Evolutionary conservation across 1,140 invertebrate species (phyloP).

Genomic region (Drosophila bifasciata): DNA sequence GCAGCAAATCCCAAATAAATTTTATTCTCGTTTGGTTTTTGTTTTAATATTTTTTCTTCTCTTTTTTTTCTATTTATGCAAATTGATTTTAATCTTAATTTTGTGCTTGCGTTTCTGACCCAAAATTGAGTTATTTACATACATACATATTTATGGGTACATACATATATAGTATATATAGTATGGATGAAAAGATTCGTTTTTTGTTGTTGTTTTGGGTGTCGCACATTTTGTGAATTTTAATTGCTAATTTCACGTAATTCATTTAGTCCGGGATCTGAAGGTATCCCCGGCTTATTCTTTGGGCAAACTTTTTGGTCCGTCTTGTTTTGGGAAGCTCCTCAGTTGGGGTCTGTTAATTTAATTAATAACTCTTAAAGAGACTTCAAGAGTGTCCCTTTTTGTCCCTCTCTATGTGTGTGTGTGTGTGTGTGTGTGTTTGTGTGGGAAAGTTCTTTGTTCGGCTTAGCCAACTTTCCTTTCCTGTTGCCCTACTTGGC

Average conservation of each 20-base stretch:
- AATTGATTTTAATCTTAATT: constrained; percentile 79
- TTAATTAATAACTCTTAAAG: constrained; percentile 46
- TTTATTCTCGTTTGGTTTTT: constrained; percentile 9
- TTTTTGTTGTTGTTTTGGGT: constrained; percentile 5
- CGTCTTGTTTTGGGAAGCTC: not conserved
- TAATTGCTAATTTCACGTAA: constrained; percentile 64
- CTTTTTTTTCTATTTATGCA: constrained; percentile 66
- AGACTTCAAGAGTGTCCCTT: constrained; percentile 33
- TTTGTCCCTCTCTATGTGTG: constrained; percentile 1
- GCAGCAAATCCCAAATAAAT: constrained; percentile 21
- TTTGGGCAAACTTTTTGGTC: constrained; percentile 25
- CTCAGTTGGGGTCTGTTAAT: constrained; percentile 50
- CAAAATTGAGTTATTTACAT: constrained; percentile 64
- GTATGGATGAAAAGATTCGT: constrained; percentile 1
- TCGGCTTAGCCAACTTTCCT: too few relatives aligned
- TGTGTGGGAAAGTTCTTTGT: not conserved
- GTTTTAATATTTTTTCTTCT: constrained; percentile 48
- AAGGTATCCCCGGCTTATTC: constrained; percentile 29
- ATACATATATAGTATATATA: constrained; percentile 15
- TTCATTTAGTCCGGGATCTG: constrained; percentile 57
- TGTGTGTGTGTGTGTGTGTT: not conserved
- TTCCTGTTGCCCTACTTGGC: too few relatives aligned
- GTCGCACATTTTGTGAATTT: constrained; percentile 56
- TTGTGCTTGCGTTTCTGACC: constrained; percentile 40
- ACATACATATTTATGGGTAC: constrained; percentile 8